Conservation (phyloP, 2,888 invertebrate species). For the Allolobophora icterica region DNA sequence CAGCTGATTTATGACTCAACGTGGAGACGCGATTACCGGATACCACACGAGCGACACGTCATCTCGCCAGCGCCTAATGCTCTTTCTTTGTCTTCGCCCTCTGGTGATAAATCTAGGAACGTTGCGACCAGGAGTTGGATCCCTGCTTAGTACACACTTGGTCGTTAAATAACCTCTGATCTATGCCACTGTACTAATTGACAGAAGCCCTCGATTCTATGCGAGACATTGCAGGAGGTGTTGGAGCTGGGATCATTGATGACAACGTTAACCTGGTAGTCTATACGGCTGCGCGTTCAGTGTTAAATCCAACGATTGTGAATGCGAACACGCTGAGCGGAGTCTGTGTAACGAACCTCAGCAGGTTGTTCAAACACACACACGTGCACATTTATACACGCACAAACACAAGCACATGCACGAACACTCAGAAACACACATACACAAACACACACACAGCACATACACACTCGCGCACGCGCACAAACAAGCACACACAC, state of each 20-base stretch:
- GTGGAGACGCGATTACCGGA: not conserved
- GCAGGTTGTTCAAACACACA: not conserved
- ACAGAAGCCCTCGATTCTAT: not conserved
- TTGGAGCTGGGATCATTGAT: too few species aligned
- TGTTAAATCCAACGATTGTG: too few species aligned
- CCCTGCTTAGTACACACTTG: not conserved
- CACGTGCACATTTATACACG: not conserved
- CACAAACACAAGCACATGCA: too few species aligned
- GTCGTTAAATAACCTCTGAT: constrained; percentile 7
- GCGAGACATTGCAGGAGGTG: not conserved
- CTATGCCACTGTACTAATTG: not conserved
- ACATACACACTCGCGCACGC: too few species aligned
- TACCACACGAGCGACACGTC: not conserved
- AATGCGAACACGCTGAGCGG: too few species aligned
- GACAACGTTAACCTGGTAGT: too few species aligned
- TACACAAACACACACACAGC: too few species aligned
- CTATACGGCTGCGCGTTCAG: too few species aligned
- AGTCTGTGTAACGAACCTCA: too few species aligned
- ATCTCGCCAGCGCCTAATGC: not conserved
- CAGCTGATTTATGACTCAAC: not conserved
- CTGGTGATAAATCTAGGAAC: not conserved
- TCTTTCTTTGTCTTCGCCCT: not conserved
- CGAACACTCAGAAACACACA: too few species aligned
- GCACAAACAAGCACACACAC: too few species aligned
- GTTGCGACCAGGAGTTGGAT: not conserved